A percentile compares a stretch with the other conserved stretches of the same genome.
Conservation (phyloP, 2,888 invertebrate species). For the Xanthia togata region DNA sequence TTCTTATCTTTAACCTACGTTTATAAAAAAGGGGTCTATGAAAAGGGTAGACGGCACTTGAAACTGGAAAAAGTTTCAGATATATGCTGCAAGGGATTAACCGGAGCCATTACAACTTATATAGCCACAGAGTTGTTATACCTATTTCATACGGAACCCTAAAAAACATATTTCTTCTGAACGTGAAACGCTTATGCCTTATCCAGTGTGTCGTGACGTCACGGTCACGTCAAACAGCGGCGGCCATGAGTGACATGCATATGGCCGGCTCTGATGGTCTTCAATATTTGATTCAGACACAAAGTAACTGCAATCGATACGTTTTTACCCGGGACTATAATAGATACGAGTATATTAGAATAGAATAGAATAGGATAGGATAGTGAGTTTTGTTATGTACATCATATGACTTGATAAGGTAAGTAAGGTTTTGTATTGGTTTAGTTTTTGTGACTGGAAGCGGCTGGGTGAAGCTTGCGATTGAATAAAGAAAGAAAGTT, state of each 20-base stretch:
- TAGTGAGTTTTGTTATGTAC: too few species aligned
- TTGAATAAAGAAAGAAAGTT: too few species aligned
- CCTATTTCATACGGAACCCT: not conserved
- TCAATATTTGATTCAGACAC: conserved; percentile 57
- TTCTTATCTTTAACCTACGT: too few species aligned
- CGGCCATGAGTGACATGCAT: conserved; percentile 48
- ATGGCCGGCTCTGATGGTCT: conserved; percentile 36
- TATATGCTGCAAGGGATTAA: not conserved
- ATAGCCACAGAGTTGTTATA: not conserved
- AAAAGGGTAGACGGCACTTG: not conserved
- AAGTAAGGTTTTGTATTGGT: too few species aligned
- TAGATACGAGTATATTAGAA: not conserved
- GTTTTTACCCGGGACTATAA: conserved; percentile 3
- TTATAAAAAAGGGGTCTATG: too few species aligned
- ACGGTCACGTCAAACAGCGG: conserved; percentile 33
- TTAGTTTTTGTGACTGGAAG: too few species aligned
- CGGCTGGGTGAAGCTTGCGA: too few species aligned
- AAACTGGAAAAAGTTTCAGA: not conserved
- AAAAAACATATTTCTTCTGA: not conserved
- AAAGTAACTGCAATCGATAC: conserved; percentile 51
- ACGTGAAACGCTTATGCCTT: conserved; percentile 24
- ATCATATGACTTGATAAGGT: too few species aligned
- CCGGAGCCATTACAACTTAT: not conserved
- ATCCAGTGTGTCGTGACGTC: conserved; percentile 23
- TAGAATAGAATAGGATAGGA: not conserved